Evolutionary conservation across 2,113 vertebrate species (phyloP), one percentile per base, ranked within the genome.

Genomic region (Delphinapterus leucas): DNA sequence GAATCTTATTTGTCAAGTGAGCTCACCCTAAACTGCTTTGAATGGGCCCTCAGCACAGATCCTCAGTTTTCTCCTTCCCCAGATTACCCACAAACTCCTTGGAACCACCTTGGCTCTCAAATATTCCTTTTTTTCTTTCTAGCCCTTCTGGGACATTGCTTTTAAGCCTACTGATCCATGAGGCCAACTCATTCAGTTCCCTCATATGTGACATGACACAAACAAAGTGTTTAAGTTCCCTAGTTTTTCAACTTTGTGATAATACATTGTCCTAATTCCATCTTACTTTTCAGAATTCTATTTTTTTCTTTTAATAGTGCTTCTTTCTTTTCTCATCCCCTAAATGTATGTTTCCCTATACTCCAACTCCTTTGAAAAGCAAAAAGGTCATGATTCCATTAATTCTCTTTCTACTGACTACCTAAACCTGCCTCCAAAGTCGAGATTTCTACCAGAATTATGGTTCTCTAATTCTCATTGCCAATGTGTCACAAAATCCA

Each of bases 1-100:
- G 61, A 47, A 17, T 93, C 87, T 93, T 92, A 92, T 92, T 92
- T 61, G 26, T 86, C 41, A 88, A 83, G 63, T n/a, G 11, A 70
- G 9, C 5, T 84, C 31, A 83, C 61, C 17, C 14, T 90, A 61
- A 14, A 53, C 15, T 67, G 8, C 33, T 68, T 71, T 86, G 31
- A 86, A 93, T 83, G 26, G 31, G 14, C 10, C 33, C 38, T 92
- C 25, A 49, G 23, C 38, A 38, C 20, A 92, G 26, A 90, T 67
- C 38, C 77, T 83, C 41, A 49, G 26, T 95, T 95, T 90, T 67
- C 60, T 85, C 11, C 12, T 91, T 60, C 11, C 9, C 25, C 58
- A 20, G 4, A 63, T 79, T 77, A 82, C 17, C 47, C 49, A 61
- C 6, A 82, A 86, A 77, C n/a, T 74, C n/a, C 6, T 87, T 89